Percentiles rank a stretch among this genome's conserved stretches.
Conservation (phyloP, 2,113 vertebrate genomes). For the Leptobrachium leishanense region DNA sequence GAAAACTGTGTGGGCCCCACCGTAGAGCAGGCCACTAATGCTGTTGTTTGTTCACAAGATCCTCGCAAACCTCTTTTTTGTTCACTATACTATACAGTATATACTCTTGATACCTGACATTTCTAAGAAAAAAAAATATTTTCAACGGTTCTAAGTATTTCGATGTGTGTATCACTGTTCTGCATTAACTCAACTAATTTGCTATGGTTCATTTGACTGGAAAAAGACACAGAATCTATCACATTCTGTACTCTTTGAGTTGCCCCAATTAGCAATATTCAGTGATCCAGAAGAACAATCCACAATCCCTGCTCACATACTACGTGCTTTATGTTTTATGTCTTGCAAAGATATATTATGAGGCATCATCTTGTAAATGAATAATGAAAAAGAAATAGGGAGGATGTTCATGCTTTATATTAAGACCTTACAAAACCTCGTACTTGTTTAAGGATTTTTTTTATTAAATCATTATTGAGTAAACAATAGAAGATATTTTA, state of each 20-base stretch:
- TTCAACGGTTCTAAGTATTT: too few relatives aligned
- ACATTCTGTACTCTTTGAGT: constrained; percentile 12
- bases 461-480: neutral
- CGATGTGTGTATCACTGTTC: constrained; percentile 5
- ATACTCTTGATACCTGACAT: too few relatives aligned
- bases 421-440: neutral
- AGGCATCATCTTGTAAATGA: neutral
- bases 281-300: constrained; percentile 19
- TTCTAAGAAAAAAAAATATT: too few relatives aligned
- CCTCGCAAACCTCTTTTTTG: too few relatives aligned
- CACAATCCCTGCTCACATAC: neutral
- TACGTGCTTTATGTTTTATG: neutral
- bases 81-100: too few relatives aligned
- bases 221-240: constrained; percentile 14
- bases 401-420: neutral
- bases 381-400: neutral
- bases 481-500: too few relatives aligned
- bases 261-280: constrained; percentile 27
- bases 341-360: constrained; percentile 1
- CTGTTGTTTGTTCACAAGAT: too few relatives aligned
- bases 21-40: too few relatives aligned
- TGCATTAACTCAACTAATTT: constrained; percentile 1
- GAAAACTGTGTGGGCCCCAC: too few relatives aligned
- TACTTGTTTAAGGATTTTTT: neutral
- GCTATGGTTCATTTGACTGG: constrained; percentile 12